Percentiles rank a stretch among this genome's conserved stretches.
Evolutionary conservation across 2,113 vertebrate species (phyloP).

Genomic region (Bubo scandiacus): DNA sequence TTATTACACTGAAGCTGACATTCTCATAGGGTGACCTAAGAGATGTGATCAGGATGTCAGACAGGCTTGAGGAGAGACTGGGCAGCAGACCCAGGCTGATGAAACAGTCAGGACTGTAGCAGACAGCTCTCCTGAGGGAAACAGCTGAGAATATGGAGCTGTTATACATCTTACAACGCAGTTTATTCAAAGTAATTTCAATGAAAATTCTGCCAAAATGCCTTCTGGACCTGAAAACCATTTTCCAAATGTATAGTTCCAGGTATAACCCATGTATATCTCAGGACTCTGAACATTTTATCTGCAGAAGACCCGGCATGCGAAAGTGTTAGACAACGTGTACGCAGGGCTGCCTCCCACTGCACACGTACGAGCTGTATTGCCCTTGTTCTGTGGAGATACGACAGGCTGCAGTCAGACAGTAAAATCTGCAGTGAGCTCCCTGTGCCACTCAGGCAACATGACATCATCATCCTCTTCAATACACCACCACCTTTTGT

Average conservation of each 20-base stretch:
- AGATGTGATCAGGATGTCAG: not conserved
- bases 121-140: not conserved
- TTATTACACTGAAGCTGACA: not conserved
- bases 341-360: not conserved
- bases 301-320: not conserved
- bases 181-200: not conserved
- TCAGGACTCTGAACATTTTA: not conserved
- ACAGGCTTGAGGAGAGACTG: not conserved
- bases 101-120: not conserved
- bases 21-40: not conserved
- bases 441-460: not conserved
- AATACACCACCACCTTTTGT: not conserved
- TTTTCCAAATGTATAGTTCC: not conserved
- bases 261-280: not conserved
- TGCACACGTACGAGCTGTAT: fast-evolving
- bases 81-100: not conserved
- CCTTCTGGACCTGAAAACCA: not conserved
- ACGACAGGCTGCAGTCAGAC: not conserved
- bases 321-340: not conserved
- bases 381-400: not conserved
- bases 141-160: not conserved
- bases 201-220: not conserved
- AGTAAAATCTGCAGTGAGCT: not conserved
- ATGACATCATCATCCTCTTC: not conserved
- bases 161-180: not conserved